Base-by-base conservation (phyloP, 2,797 vertebrate genomes). In the Todus mexicanus region DNA sequence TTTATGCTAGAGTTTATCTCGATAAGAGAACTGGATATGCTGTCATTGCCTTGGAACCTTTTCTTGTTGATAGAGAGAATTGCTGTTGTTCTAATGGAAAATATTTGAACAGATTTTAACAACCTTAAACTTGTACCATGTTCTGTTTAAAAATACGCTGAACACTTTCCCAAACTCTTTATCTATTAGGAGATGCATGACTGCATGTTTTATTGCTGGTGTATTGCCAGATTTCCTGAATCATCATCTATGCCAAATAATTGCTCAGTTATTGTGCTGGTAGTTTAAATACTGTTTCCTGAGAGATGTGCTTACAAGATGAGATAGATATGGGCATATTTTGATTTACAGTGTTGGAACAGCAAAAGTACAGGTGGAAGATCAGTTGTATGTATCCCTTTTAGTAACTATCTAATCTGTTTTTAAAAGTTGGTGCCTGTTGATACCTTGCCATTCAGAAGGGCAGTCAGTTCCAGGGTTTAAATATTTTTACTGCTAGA, bases 141-240 rank as follows among this genome's bases (percentile, higher is more conserved):
- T 91, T 91, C 73, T 94, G 79, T 87, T 95, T 81, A 73, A 92
- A 89, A 92, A 91, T 70, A 81, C 65, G 54, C 33, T 92, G 86
- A 74, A 43, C 81, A 33, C 35, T 74, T 84, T 63, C 33, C 87
- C 82, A 90, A 66, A 75, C 63, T 85, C 47, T n/a, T n/a, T 71
- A 7, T 82, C 6, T 12, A 84, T 77, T 40, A 72, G 54, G 70
- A 86, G 84, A 81, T 83, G 45, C 48, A 20, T 74, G 91, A 65
- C 75, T 93, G 61, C 19, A 13, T 92, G 57, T 60, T 95, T 91
- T 71, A 37, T 75, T 91, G 87, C 73, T 94, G 92, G 56, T 86
- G 7, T 60, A 9, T 73, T 81, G 76, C 92, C 91, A 91, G 65
- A 70, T 86, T 95, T 86, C 70, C 79, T 3, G 3, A 87, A 78